Base-by-base conservation (phyloP, 2,113 vertebrate genomes). In the Pseudorhombus dupliciocellatus region DNA sequence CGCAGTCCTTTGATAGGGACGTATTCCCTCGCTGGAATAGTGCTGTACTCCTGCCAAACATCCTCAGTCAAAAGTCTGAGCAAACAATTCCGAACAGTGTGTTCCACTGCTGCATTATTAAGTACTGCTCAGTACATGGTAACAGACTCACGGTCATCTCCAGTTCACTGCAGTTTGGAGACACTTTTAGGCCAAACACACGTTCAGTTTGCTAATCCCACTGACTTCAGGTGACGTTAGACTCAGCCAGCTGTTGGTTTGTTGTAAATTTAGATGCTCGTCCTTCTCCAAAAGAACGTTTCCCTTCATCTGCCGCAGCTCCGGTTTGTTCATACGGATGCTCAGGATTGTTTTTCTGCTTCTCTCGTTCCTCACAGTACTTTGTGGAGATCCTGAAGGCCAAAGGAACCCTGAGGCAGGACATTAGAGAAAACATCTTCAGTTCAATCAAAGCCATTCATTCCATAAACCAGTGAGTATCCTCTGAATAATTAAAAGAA, bases 341-440 rank as follows among this genome's bases (percentile, higher is more conserved):
- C 18, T 18, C 44, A 54, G 31, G 14, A 56, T 21, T 34, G 3
- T 12, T 20, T 22, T 12, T 37, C 34, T 18, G 7, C 77, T 7
- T 71, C 51, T 88, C 79, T 79, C 83, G 59, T 89, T 66, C 88
- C 70, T 78, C 72, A 48, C 84, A 98, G 97, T 98, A 95, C 84
- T 98, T 98, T 90, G 92, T 94, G 88, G 93, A 94, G 71, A 94
- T 94, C 90, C 88, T 98, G 89, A 95, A 95, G 87, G 97, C 96
- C 91, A 98, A 97, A 92, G 95, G 94, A 73, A 98, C 93, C 0
- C 88, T 98, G 84, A 93, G 84, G 84, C 93, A 93, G 66, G 87
- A 93, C 58, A 90, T 94, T 70, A 92, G 92, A 87, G 94, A 95
- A 83, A 91, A 82, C 63, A 91, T 98, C 88, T 98, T 98, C 91